Base-by-base conservation (phyloP, 2,888 invertebrate species). In the Proisotoma minuta region DNA sequence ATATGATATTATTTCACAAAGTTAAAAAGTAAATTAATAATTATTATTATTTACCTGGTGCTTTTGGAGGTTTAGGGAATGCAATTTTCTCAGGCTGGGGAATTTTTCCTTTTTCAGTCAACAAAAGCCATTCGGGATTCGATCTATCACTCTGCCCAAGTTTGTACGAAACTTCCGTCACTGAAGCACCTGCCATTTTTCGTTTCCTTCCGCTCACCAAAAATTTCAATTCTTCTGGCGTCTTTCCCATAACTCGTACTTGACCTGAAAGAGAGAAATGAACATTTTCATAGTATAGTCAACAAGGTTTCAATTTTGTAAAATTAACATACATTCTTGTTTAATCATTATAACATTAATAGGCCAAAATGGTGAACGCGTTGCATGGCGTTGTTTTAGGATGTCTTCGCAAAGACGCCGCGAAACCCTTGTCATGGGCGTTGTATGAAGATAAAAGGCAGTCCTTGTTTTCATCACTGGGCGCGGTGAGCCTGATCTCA, bases 381-480 rank as follows among this genome's bases (percentile, higher is more conserved):
- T 92, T 66, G 90, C 89, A 80, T 92, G 92, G 22, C 90, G 80
- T 3, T 92, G 88, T 75, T 88, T 86, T 74, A 88, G 83, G 75
- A 91, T 85, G 74, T 88, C 87, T 73, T 88, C 84, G 78, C 93
- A 91, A 69, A 95, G 82, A 69, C 91, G 84, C 66, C 96, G 85
- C 59, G 95, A 93, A 69, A 94, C 86, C 74, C 92, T 85, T 65
- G 95, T 94, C 77, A 92, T 84, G 63, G 91, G 87, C 75, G 94
- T 93, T 59, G 91, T 94, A 78, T 90, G 88, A 76, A 96, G 83
- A 82, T 93, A 95, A 82, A 97, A 96, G 65, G 96, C 95, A 73
- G 95, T 93, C 76, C 96, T 85, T 58, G 96, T 96, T 82, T 96
- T 96, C 93, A 95, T 93, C 50, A 96, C 92, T 57, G 96, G 95